These are phyloP conservation scores for Leguminivora glycinivorella DNA, from an alignment of 1,140 invertebrate genomes.

Conservation along the genomic window DNA sequence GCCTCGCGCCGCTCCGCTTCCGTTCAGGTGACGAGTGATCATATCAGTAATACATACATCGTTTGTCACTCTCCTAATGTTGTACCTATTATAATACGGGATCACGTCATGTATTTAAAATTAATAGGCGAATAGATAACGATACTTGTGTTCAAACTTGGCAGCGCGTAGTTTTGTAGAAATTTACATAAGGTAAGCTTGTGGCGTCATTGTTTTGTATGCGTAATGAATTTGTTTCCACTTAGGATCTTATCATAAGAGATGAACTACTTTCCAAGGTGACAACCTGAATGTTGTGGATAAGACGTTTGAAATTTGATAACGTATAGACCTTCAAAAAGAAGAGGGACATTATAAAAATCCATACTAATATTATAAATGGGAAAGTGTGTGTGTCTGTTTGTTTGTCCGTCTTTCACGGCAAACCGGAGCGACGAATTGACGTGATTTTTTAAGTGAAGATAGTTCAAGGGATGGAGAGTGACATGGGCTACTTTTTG, in stretches of 20 bases:
- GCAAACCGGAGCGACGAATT: too few relatives aligned
- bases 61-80: slow-evolving; percentile 56
- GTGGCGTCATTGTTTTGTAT: slow-evolving; percentile 36
- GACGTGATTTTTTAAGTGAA: too few relatives aligned
- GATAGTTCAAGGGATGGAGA: too few relatives aligned
- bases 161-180: slow-evolving; percentile 49
- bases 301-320: not conserved
- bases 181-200: slow-evolving; percentile 55
- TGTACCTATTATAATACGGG: slow-evolving; percentile 43
- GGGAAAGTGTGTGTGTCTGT: too few relatives aligned
- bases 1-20: slow-evolving; percentile 51
- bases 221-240: slow-evolving; percentile 47
- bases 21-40: slow-evolving; percentile 72
- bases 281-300: slow-evolving; percentile 1
- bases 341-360: too few relatives aligned
- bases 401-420: too few relatives aligned
- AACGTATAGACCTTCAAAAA: too few relatives aligned
- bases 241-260: slow-evolving; percentile 47
- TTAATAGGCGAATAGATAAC: slow-evolving; percentile 57
- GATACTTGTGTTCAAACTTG: slow-evolving; percentile 47
- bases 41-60: slow-evolving; percentile 57
- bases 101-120: slow-evolving; percentile 49
- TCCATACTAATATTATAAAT: too few relatives aligned
- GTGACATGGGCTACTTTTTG: too few relatives aligned
- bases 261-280: slow-evolving; percentile 37